Evolutionary conservation across 2,113 vertebrate genomes (phyloP), one percentile per base, ranked within the genome.

Genomic region (Aphyosemion australe): DNA sequence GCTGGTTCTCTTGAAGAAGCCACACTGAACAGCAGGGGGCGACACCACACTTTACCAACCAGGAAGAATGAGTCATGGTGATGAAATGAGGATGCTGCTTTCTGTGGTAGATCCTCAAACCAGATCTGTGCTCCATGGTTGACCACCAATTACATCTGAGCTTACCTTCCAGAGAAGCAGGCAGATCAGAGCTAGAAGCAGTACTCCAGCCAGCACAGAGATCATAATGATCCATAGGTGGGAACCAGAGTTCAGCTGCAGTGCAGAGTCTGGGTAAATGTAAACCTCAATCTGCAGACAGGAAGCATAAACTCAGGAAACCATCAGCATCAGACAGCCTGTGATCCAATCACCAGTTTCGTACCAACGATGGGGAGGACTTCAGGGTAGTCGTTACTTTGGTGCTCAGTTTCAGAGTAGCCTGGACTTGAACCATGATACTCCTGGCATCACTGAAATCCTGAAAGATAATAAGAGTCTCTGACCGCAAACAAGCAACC

Each of bases 1-100:
- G 88, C 88, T 94, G 83, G 95, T 95, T 88, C 94, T 90, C 86
- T 92, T 93, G 94, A 96, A 96, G 94, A 97, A 97, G 54, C 94
- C 95, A 78, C 94, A 95, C 95, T 95, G 92, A 56, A 82, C 80
- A 86, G 78, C 93, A 69, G 64, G 80, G 72, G 70, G 79, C 39
- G 37, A 61, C 62, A 83, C n/a, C 69, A 19, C 8, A 52, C 46
- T 71, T 79, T 57, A 79, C 58, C 41, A 61, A 58, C 41, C 61
- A 12, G 48, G 7, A 58, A 32, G 1, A 31, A 21, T 31, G 14
- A 26, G 37, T 49, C 1, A 64, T 42, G 31, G 16, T 16, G 49
- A 61, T 13, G 8, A 56, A 16, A 46, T 4, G 16, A 45, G 15
- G 21, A 18, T 26, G 26, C 13, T 32, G n/a, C 19, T 19, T n/a